Base-by-base conservation (phyloP, 2,797 vertebrate species). In the Rhodeus uyekii region DNA sequence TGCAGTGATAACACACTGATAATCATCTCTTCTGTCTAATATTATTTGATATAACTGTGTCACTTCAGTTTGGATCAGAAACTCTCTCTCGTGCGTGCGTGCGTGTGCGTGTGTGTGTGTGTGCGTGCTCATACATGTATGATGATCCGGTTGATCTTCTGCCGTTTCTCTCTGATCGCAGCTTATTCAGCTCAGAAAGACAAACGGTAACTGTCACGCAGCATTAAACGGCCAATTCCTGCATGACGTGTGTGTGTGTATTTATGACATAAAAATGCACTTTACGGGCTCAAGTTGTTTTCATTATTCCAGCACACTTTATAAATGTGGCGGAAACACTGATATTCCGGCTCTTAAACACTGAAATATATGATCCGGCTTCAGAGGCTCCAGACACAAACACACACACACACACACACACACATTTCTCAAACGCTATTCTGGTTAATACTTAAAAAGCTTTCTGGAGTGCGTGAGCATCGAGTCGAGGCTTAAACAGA, bases 51-150 rank as follows among this genome's bases (percentile, higher is more conserved):
- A 19, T n/a, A 22, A 22, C 46, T 94, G 90, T 93, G n/a, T n/a
- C n/a, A n/a, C n/a, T n/a, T n/a, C 92, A 93, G 90, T 88, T 84
- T 86, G 90, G 92, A 93, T 94, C 93, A 90, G 84, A 92, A n/a
- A n/a, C n/a, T n/a, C n/a, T n/a, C n/a, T n/a, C n/a, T n/a, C n/a
- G n/a, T 87, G 88, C 87, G 85, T 87, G 14, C 86, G 14, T 93
- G 24, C 50, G n/a, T n/a, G n/a, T 87, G 88, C 87, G 85, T 87
- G 14, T 87, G 14, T 93, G 24, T 72, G n/a, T 87, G 88, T 87
- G 85, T 87, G 14, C 86, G 14, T 93, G 24, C 50, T 32, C 27
- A 68, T 27, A 29, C 24, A 29, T 29, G 24, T 19, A 13, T 1
- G 55, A 29, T 16, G 5, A 16, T 29, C 24, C 27, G 1, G 61